Evolutionary conservation across 1,140 invertebrate genomes (phyloP).

Genomic region (Anthonomus grandis): DNA sequence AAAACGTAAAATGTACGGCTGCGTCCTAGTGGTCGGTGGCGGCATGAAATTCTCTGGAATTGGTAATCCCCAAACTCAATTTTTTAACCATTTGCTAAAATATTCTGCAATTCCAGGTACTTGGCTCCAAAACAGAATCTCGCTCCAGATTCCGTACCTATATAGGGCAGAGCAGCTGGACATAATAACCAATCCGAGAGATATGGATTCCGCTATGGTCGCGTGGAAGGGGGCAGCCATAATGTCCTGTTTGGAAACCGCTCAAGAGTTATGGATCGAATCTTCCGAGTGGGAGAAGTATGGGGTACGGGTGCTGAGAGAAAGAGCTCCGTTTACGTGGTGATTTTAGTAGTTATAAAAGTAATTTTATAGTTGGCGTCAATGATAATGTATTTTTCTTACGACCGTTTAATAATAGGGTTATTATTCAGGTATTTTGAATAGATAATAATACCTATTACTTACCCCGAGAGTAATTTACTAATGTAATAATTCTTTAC

Average conservation of each 20-base stretch:
- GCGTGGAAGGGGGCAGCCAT: constrained; percentile 94
- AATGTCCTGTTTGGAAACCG: constrained; percentile 87
- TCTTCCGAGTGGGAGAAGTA: constrained; percentile 81
- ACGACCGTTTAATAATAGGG: too few species aligned
- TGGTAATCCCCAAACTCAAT: constrained; percentile 2
- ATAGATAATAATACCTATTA: too few species aligned
- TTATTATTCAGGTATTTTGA: too few species aligned
- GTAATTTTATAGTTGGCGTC: too few species aligned
- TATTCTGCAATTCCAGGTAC: constrained; percentile 50
- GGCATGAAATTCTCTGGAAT: constrained; percentile 86
- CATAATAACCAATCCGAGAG: constrained; percentile 79
- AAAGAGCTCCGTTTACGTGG: constrained; percentile 81
- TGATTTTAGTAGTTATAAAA: constrained; percentile 46
- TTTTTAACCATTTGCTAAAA: not conserved
- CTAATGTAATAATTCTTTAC: too few species aligned
- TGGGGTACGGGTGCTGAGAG: constrained; percentile 82
- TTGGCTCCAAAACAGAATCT: constrained; percentile 86
- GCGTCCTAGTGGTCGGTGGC: constrained; percentile 87
- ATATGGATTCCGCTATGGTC: constrained; percentile 85
- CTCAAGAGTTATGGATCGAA: constrained; percentile 90
- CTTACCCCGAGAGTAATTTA: too few species aligned
- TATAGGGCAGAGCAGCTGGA: constrained; percentile 78
- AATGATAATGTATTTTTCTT: too few species aligned
- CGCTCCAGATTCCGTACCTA: constrained; percentile 76
- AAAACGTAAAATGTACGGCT: constrained; percentile 92